Evolutionary conservation across 2,797 vertebrate species (phyloP).

Genomic region (Sciurus carolinensis): DNA sequence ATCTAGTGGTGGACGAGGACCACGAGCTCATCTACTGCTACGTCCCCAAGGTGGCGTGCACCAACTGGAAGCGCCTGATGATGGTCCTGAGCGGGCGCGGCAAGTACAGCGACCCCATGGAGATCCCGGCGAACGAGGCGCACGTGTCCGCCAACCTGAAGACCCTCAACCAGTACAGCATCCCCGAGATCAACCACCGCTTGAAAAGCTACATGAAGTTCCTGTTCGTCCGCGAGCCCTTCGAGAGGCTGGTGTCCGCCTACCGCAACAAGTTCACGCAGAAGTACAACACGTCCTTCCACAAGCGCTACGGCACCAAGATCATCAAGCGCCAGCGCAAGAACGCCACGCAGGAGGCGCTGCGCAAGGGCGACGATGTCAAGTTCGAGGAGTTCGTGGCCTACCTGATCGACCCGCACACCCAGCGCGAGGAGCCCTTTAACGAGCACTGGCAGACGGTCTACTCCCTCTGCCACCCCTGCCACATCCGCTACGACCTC

Average conservation of each 20-base stretch:
- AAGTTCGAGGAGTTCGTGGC: conserved; percentile 97
- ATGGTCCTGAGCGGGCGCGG: conserved; percentile 97
- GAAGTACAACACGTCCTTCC: conserved; percentile 99
- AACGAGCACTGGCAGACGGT: conserved; percentile 99
- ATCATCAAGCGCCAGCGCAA: conserved; percentile 97
- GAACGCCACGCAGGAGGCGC: conserved; percentile 96
- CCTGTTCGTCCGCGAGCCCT: conserved; percentile 98
- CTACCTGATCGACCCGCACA: conserved; percentile 96
- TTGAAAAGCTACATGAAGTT: conserved; percentile 99
- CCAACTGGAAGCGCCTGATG: conserved; percentile 99
- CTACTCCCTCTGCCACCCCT: conserved; percentile 97
- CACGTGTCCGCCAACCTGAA: conserved; percentile 97
- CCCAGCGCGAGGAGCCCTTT: conserved; percentile 96
- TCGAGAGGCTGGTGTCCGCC: conserved; percentile 97
- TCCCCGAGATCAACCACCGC: conserved; percentile 98
- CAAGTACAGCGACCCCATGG: conserved; percentile 97
- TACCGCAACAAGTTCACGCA: conserved; percentile 99
- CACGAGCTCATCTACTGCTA: conserved; percentile 99
- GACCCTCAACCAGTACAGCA: conserved; percentile 98
- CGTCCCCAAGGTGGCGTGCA: conserved; percentile 99
- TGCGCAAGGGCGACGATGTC: conserved; percentile 94
- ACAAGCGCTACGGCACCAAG: conserved; percentile 98
- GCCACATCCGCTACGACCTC: conserved; percentile 98
- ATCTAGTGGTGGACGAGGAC: conserved; percentile 98
- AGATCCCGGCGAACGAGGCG: conserved; percentile 97